Percentiles rank a stretch among this genome's conserved stretches.
Evolutionary conservation across 2,888 invertebrate species (phyloP).

Genomic region (Amiota mariae): DNA sequence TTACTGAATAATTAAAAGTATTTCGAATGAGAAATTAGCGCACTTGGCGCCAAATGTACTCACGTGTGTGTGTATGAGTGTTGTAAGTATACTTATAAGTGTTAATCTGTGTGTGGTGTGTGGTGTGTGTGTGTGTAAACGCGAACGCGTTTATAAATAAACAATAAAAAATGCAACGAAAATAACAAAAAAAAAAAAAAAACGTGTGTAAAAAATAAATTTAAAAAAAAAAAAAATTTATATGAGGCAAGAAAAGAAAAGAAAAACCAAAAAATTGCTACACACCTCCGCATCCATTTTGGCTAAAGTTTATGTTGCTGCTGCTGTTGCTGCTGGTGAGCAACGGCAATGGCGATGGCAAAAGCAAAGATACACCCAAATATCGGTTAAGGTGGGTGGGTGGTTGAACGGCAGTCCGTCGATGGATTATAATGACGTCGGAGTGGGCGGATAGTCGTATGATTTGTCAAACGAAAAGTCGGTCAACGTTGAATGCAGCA

Average conservation of each 20-base stretch:
- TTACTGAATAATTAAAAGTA: no score
- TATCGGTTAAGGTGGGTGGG: no score
- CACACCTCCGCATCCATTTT: conserved; percentile 60
- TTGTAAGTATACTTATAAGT: no score
- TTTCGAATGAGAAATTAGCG: no score
- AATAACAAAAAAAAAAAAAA: neutral
- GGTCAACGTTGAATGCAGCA: conserved; percentile 4
- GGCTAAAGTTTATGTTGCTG: conserved; percentile 36
- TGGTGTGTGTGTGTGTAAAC: no score
- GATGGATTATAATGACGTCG: conserved; percentile 2
- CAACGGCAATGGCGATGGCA: neutral
- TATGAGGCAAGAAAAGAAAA: neutral
- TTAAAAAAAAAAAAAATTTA: neutral
- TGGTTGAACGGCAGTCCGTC: no score
- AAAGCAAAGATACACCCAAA: no score
- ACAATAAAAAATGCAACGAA: neutral
- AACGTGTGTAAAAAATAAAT: neutral
- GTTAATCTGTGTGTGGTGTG: no score
- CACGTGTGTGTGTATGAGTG: no score
- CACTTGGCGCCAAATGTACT: no score
- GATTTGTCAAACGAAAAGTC: conserved; percentile 37
- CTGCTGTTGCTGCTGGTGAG: conserved; percentile 29
- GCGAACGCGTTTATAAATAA: conserved; percentile 4
- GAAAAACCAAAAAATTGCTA: conserved; percentile 35
- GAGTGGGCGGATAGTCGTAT: conserved; percentile 43